Evolutionary conservation across 2,797 vertebrate species (phyloP), one percentile per base, ranked within the genome.

Genomic region (Poecilia gillii): DNA sequence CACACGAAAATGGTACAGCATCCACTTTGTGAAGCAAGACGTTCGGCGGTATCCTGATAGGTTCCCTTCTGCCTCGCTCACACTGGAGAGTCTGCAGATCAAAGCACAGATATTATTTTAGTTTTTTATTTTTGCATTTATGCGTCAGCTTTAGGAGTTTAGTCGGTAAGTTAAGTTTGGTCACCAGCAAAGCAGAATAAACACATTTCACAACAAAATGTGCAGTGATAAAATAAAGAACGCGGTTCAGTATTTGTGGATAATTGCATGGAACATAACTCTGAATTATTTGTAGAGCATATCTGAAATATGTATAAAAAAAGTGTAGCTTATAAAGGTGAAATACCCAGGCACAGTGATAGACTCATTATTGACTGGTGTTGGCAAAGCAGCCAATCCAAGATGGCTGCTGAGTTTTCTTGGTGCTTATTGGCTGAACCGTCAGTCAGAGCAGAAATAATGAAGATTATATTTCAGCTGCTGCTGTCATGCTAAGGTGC

Each of bases 31-130:
- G 78, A 70, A 73, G 57, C 6, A 59, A 45, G 1, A 3, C 6
- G 1, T 81, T 31, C 16, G 5, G 6, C 0, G 46, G 0, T 45
- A 43, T 62, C 43, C 76, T 66, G 36, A 75, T 3, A 0, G 33
- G 2, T 43, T 82, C 74, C 74, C 77, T 78, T 73, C 36, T 76
- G 36, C 47, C 28, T 46, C 0, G 49, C 18, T 74, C 1, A 74
- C 81, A 88, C 23, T 88, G 85, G 2, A 64, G 12, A n/a, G 45
- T 73, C 89, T 90, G 87, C 12, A 55, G 16, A 74, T 0, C 1
- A 75, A 71, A 74, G 39, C 6, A 79, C 31, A 55, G 0, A 41
- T 4, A 25, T 72, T 6, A 28, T 72, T 33, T 49, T 49, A 6
- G 23, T 20, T 51, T 23, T 51, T 18, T 11, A 11, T 23, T 25